Conservation (phyloP, 2,113 vertebrate species). For the Pardalotus punctatus region DNA sequence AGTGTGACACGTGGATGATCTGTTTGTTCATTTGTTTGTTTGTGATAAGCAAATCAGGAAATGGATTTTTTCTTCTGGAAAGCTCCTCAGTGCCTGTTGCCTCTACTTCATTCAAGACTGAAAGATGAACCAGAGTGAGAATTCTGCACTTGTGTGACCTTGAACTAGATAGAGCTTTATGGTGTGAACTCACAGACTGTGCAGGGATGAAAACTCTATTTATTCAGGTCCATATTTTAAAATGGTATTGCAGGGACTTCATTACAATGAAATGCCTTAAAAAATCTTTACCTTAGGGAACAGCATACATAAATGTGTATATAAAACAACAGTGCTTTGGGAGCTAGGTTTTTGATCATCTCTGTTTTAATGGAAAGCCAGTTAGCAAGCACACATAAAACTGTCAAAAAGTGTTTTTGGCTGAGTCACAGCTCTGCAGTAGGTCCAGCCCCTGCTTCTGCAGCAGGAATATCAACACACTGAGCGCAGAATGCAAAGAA, state of each 20-base stretch:
- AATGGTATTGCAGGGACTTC: background rate
- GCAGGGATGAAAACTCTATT: background rate
- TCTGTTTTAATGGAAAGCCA: background rate
- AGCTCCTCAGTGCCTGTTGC: background rate
- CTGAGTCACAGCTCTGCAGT: background rate
- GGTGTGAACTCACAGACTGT: background rate
- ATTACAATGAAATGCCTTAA: background rate
- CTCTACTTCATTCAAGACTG: background rate
- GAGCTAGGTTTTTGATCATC: background rate
- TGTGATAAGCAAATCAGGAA: background rate
- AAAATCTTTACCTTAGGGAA: background rate
- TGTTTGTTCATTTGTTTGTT: background rate
- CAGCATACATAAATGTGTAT: background rate
- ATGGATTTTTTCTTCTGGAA: background rate
- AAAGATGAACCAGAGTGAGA: background rate
- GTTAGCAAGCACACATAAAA: background rate
- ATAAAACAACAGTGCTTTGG: background rate
- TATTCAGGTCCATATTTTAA: background rate
- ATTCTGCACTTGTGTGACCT: slow-evolving; percentile 11
- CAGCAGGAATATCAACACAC: background rate
- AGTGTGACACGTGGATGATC: background rate
- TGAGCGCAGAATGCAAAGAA: background rate
- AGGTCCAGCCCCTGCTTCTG: background rate
- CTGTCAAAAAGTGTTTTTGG: background rate
- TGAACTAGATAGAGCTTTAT: background rate